A percentile compares a stretch with the other conserved stretches of the same genome.
These are phyloP conservation scores for Ophioderma brevispina DNA, from an alignment of 35 echinoderm and acorn worm species.

Conservation along the genomic window DNA sequence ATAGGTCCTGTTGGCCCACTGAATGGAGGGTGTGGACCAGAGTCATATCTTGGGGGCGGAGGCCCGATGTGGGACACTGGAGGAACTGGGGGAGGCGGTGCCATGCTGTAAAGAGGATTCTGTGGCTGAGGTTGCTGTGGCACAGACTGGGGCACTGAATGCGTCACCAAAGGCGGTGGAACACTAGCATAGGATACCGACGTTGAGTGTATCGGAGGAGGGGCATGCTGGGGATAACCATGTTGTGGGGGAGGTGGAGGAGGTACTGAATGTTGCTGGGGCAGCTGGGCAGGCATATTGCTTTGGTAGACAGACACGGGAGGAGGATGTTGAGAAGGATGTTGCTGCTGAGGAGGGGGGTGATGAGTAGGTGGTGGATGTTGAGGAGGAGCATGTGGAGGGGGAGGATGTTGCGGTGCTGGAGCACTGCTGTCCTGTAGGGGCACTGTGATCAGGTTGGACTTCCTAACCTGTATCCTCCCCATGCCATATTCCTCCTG, in stretches of 20 bases:
- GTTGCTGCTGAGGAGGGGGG: background rate
- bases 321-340: constrained; percentile 37
- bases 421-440: constrained; percentile 74
- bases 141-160: constrained; percentile 1
- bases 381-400: constrained; percentile 28
- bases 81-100: background rate
- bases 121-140: background rate
- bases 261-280: background rate
- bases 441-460: constrained; percentile 91
- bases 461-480: constrained; percentile 76
- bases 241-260: constrained; percentile 24
- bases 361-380: constrained; percentile 14
- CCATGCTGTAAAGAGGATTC: background rate
- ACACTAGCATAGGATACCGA: background rate
- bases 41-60: background rate
- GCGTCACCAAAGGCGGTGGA: background rate
- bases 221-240: background rate
- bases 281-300: background rate
- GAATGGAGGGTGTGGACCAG: constrained; percentile 29
- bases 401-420: constrained; percentile 35
- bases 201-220: background rate
- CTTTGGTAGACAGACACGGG: constrained; percentile 5
- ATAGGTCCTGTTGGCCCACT: background rate
- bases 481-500: constrained; percentile 70
- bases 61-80: constrained; percentile 8